phyloP scores from a whole-genome alignment of 2,888 invertebrate genomes.

The Ceratothoa steindachneri region DNA sequence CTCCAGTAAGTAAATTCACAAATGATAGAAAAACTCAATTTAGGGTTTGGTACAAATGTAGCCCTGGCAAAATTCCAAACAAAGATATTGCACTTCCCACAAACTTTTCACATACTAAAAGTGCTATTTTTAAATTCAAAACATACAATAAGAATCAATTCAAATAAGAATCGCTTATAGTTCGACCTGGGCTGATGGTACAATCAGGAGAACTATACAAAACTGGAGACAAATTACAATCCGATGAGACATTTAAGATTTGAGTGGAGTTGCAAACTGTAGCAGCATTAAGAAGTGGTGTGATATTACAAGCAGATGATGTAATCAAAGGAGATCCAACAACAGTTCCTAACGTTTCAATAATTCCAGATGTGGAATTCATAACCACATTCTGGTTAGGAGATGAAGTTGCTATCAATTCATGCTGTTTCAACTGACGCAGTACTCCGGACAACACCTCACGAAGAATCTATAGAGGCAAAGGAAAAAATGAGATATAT shows the following conservation, averaged over 20 bases:
- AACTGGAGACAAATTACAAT: not conserved
- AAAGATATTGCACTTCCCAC: too few relatives aligned
- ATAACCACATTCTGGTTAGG: not conserved
- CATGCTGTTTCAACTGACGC: constrained; percentile 37
- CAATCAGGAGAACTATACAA: not conserved
- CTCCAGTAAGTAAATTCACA: too few relatives aligned
- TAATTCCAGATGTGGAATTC: not conserved
- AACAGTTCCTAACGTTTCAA: not conserved
- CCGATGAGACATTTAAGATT: not conserved
- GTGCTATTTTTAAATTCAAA: too few relatives aligned
- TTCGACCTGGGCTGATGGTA: not conserved
- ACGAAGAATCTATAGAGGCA: constrained; percentile 35
- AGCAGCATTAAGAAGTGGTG: not conserved
- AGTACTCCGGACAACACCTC: constrained; percentile 45
- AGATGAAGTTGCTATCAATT: not conserved
- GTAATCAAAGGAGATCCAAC: not conserved
- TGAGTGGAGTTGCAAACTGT: not conserved
- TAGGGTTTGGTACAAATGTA: too few relatives aligned
- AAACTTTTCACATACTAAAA: too few relatives aligned
- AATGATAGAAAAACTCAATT: too few relatives aligned
- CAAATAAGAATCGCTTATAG: not conserved
- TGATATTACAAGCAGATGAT: not conserved
- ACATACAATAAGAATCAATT: not conserved
- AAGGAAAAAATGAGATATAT: not conserved
- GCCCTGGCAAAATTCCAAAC: too few relatives aligned